Conservation (phyloP, 1,140 invertebrate genomes). For the Cyphomyrmex costatus region DNA sequence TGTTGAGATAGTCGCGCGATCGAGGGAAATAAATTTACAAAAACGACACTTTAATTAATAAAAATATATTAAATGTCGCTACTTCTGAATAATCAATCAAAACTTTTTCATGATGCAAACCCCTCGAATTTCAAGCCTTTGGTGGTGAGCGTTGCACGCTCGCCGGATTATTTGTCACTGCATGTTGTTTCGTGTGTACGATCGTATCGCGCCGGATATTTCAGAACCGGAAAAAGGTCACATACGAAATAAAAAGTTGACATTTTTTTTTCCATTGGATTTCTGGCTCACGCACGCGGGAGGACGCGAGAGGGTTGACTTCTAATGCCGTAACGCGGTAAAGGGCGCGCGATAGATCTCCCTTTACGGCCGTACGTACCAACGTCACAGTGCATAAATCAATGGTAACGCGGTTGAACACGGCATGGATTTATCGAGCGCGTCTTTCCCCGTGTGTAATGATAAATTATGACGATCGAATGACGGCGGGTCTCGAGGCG, state of each 20-base stretch:
- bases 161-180: conserved; percentile 21
- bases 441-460: conserved; percentile 63
- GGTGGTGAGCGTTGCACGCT: not conserved
- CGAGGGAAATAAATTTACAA: not conserved
- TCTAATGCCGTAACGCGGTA: conserved; percentile 26
- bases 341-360: conserved; percentile 47
- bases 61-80: not conserved
- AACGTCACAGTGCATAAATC: conserved; percentile 62
- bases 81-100: not conserved
- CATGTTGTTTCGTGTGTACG: not conserved
- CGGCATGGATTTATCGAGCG: conserved; percentile 68
- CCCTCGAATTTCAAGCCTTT: not conserved
- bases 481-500: conserved; percentile 35
- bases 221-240: conserved; percentile 31
- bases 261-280: conserved; percentile 32
- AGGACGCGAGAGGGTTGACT: conserved; percentile 22
- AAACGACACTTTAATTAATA: not conserved
- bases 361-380: not conserved
- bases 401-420: conserved; percentile 58
- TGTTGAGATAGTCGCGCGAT: not conserved
- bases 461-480: conserved; percentile 75
- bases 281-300: not conserved
- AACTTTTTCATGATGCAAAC: not conserved
- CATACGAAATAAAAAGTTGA: conserved; percentile 34
- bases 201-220: conserved; percentile 50